Evolutionary conservation across 2,888 invertebrate genomes (phyloP).

Genomic region (Xestia ashworthii): DNA sequence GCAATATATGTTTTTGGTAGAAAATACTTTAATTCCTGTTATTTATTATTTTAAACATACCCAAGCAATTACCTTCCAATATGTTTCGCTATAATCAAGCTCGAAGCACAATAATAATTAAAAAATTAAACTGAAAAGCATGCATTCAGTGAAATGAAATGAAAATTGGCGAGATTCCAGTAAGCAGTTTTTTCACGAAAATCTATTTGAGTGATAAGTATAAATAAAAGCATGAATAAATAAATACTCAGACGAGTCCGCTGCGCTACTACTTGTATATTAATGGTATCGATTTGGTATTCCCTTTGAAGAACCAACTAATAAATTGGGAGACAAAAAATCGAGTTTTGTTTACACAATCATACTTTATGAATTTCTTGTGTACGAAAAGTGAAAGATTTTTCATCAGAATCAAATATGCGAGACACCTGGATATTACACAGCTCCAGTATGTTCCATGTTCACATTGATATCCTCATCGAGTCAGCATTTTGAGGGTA

Average conservation of each 20-base stretch:
- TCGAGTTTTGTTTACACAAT: neutral
- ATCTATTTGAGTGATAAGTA: constrained; percentile 42
- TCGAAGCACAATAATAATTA: constrained; percentile 4
- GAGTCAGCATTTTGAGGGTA: neutral
- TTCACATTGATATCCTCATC: neutral
- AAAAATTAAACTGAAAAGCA: constrained; percentile 8
- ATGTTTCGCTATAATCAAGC: neutral
- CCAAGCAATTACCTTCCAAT: neutral
- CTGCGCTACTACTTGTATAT: constrained; percentile 17
- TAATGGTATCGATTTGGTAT: constrained; percentile 31
- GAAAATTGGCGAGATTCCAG: constrained; percentile 43
- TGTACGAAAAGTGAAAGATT: neutral
- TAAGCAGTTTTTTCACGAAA: constrained; percentile 22
- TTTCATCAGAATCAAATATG: neutral
- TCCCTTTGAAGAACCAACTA: constrained; percentile 5
- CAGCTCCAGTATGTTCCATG: neutral
- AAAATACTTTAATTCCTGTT: neutral
- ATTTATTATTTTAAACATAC: neutral
- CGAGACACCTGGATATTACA: neutral
- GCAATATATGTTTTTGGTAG: neutral
- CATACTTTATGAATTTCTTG: neutral
- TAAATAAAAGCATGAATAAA: constrained; percentile 37
- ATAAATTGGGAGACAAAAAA: constrained; percentile 15
- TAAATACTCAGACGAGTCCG: constrained; percentile 1
- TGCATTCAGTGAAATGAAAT: constrained; percentile 15